Conservation (phyloP, 1,140 invertebrate species). For the Brachionus rubens region DNA sequence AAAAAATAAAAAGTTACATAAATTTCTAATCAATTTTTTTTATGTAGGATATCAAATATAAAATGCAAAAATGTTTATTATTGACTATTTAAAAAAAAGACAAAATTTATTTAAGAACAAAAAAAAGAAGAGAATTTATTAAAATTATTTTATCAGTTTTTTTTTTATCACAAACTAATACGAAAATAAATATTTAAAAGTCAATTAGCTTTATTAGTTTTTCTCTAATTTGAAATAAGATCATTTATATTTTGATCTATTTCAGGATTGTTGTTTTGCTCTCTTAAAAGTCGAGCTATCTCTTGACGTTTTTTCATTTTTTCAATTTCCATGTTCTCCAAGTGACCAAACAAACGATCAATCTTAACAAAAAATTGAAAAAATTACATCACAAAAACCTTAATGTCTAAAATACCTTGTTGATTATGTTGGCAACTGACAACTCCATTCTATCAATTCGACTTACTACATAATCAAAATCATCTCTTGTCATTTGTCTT, state of each 20-base stretch:
- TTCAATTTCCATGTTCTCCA: slow-evolving; percentile 43
- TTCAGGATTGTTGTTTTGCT: slow-evolving; percentile 6
- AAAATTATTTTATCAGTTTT: too few relatives aligned
- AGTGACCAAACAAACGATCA: slow-evolving; percentile 39
- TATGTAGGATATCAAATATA: too few relatives aligned
- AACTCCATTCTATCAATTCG: slow-evolving; percentile 62
- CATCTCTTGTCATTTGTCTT: slow-evolving; percentile 41
- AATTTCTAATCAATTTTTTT: too few relatives aligned
- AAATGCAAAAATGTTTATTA: too few relatives aligned
- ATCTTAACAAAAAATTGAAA: neutral
- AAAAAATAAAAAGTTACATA: too few relatives aligned
- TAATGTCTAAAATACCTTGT: slow-evolving; percentile 50
- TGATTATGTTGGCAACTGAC: slow-evolving; percentile 59
- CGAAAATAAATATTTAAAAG: too few relatives aligned
- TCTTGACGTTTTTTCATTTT: slow-evolving; percentile 44
- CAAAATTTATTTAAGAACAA: too few relatives aligned
- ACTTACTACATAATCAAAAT: slow-evolving; percentile 49
- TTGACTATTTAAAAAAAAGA: too few relatives aligned
- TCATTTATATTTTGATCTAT: slow-evolving; percentile 39
- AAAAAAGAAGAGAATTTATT: too few relatives aligned
- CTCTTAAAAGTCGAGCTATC: slow-evolving; percentile 5
- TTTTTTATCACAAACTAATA: too few relatives aligned
- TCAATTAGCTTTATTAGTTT: neutral
- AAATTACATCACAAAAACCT: neutral
- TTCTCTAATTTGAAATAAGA: neutral